Percentiles rank a stretch among this genome's conserved stretches.
Evolutionary conservation across 2,888 invertebrate genomes (phyloP).

Genomic region (Habroteleia sp.): DNA sequence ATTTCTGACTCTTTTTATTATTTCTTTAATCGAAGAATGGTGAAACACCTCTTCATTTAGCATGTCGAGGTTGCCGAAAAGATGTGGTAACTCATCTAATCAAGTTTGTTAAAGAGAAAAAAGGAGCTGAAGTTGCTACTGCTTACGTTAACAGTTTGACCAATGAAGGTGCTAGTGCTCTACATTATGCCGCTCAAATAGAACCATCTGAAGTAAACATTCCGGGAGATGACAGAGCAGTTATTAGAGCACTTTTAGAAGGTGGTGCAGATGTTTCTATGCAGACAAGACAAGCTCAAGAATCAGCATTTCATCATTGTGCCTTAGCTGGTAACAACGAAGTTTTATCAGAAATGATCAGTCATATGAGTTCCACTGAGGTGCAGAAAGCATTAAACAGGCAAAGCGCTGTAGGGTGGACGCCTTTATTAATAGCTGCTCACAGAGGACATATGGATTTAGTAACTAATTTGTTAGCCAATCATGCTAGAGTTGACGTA

Average conservation of each 20-base stretch:
- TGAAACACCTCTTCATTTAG: slow-evolving; percentile 97
- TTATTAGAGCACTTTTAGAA: slow-evolving; percentile 93
- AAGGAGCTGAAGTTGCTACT: slow-evolving; percentile 89
- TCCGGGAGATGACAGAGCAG: slow-evolving; percentile 90
- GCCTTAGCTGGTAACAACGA: slow-evolving; percentile 98
- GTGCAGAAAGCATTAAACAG: slow-evolving; percentile 97
- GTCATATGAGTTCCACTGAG: slow-evolving; percentile 93
- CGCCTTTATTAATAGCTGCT: slow-evolving; percentile 97
- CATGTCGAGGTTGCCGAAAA: slow-evolving; percentile 91
- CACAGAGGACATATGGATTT: slow-evolving; percentile 97
- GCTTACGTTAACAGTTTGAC: slow-evolving; percentile 93
- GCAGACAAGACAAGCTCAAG: slow-evolving; percentile 91
- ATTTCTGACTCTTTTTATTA: neutral
- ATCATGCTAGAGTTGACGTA: slow-evolving; percentile 99
- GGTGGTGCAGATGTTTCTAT: slow-evolving; percentile 94
- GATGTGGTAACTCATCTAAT: slow-evolving; percentile 94
- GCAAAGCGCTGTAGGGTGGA: slow-evolving; percentile 97
- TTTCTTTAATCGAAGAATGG: slow-evolving; percentile 85
- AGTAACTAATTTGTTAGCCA: slow-evolving; percentile 92
- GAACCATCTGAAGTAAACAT: slow-evolving; percentile 89
- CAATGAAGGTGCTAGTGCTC: slow-evolving; percentile 95
- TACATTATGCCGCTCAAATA: slow-evolving; percentile 97
- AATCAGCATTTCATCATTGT: slow-evolving; percentile 97
- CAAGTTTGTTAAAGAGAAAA: slow-evolving; percentile 88
- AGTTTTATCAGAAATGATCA: slow-evolving; percentile 95